phyloP scores from a whole-genome alignment of 2,113 vertebrate species.

The Arenaria interpres region DNA sequence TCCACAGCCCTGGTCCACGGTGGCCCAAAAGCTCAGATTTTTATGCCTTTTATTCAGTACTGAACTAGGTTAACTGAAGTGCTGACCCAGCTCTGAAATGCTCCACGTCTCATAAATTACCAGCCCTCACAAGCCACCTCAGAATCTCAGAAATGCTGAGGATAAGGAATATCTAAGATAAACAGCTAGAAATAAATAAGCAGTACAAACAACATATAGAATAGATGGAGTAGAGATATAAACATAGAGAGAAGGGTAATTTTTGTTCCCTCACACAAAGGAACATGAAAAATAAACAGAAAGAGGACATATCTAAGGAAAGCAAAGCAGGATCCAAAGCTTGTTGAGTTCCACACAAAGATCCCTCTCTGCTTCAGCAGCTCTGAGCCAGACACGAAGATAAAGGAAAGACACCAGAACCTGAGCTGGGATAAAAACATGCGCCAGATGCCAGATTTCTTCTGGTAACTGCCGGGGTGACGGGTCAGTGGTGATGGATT shows the following conservation, averaged over 20 bases:
- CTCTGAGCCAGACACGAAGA: background rate
- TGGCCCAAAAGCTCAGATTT: rapidly evolving
- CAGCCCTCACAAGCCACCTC: background rate
- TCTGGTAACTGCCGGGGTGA: conserved; percentile 26
- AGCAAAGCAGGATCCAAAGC: background rate
- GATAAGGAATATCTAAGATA: conserved; percentile 11
- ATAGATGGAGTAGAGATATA: background rate
- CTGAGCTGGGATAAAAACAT: background rate
- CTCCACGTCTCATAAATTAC: background rate
- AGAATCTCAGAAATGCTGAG: conserved; percentile 6
- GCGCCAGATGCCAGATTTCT: conserved; percentile 37
- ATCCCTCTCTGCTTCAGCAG: background rate
- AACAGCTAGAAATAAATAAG: conserved; percentile 19
- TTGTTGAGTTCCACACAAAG: background rate
- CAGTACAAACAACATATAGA: conserved; percentile 33
- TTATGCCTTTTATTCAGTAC: background rate
- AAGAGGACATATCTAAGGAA: background rate
- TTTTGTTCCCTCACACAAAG: background rate
- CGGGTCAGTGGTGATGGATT: conserved; percentile 37
- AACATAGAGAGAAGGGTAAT: conserved; percentile 42
- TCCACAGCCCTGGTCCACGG: rapidly evolving
- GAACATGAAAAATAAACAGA: background rate
- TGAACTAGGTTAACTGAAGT: background rate
- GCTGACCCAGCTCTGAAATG: background rate
- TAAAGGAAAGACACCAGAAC: conserved; percentile 21